phyloP scores from a whole-genome alignment of 1,140 invertebrate genomes.

The Cepaea nemoralis region DNA sequence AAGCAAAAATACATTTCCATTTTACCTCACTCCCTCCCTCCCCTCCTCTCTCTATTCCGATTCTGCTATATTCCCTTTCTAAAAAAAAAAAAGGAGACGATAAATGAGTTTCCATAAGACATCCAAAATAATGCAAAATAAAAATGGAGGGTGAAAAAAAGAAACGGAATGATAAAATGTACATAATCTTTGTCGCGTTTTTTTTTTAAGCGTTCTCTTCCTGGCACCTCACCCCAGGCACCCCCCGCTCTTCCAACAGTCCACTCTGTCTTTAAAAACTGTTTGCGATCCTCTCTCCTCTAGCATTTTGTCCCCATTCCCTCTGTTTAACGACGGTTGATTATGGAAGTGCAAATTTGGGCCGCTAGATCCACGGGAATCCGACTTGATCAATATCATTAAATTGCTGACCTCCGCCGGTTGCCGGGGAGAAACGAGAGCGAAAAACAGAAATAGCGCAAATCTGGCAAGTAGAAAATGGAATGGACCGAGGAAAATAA shows the following conservation, averaged over 20 bases:
- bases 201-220: neutral
- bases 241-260: neutral
- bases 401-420: slow-evolving; percentile 35
- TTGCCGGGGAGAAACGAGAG: slow-evolving; percentile 25
- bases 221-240: neutral
- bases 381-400: slow-evolving; percentile 36
- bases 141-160: neutral
- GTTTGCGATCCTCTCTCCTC: neutral
- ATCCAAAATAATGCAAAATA: slow-evolving; percentile 5
- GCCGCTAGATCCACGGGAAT: slow-evolving; percentile 30
- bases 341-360: slow-evolving; percentile 37
- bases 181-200: slow-evolving; percentile 1
- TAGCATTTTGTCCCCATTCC: neutral
- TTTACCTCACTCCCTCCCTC: neutral
- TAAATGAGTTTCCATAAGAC: slow-evolving; percentile 17
- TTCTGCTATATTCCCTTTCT: neutral
- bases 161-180: slow-evolving; percentile 13
- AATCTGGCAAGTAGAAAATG: slow-evolving; percentile 24
- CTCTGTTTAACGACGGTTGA: slow-evolving; percentile 35
- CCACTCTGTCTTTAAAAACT: neutral
- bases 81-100: neutral
- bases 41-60: neutral
- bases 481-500: slow-evolving; percentile 2
- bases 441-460: slow-evolving; percentile 35
- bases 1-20: neutral